Conservation (phyloP, 2,888 invertebrate genomes). For the Junonia oenone region DNA sequence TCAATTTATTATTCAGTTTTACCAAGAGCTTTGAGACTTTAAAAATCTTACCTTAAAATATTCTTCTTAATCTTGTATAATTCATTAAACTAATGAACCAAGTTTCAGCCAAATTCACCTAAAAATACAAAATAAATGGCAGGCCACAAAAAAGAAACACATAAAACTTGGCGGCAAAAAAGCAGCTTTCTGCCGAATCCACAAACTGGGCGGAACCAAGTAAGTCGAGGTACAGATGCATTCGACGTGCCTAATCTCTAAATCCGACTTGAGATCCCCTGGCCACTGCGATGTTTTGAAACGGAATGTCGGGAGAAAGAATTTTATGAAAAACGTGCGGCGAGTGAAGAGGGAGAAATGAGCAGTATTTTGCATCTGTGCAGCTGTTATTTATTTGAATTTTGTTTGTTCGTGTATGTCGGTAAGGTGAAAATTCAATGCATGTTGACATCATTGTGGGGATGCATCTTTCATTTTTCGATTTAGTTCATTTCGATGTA, state of each 20-base stretch:
- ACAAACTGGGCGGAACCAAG: conserved; percentile 35
- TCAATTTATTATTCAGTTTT: no score
- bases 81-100: not conserved
- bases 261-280: conserved; percentile 45
- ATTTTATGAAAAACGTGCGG: conserved; percentile 32
- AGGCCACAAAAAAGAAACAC: not conserved
- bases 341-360: conserved; percentile 21
- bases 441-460: not conserved
- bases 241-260: conserved; percentile 63
- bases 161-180: not conserved
- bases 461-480: not conserved
- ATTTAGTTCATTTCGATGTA: not conserved
- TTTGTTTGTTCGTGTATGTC: not conserved
- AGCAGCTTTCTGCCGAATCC: conserved; percentile 2
- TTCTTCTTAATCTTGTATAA: no score
- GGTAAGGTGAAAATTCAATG: not conserved
- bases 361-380: conserved; percentile 1
- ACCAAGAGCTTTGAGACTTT: not conserved
- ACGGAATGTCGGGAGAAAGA: conserved; percentile 29
- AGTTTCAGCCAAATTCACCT: not conserved
- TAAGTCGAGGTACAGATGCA: conserved; percentile 51
- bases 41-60: not conserved
- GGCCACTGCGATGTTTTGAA: conserved; percentile 28
- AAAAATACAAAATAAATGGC: not conserved
- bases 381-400: conserved; percentile 3